Base-by-base conservation (phyloP, 2,888 invertebrate species). In the Watsonalla binaria region DNA sequence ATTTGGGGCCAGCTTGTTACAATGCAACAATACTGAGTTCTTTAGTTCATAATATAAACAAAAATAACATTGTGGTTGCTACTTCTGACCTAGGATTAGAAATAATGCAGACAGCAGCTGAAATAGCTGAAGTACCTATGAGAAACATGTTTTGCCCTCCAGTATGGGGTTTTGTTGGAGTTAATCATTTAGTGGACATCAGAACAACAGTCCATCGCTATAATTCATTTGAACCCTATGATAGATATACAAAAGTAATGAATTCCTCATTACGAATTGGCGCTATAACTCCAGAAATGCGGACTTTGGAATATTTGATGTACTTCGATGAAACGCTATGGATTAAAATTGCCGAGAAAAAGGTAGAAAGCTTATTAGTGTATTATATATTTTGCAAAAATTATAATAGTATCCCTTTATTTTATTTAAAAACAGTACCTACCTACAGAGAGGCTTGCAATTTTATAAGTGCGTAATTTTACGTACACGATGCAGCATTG, bases 151-250 rank as follows among this genome's bases (percentile, higher is more conserved):
- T 90, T 67, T 92, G 92, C 54, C 92, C 93, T 7, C 93, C 93
- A 37, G 93, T 94, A 6, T 94, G 93, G 93, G 94, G 94, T 7
- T 93, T 92, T 62, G 82, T 92, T 35, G 93, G 93, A 11, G 72
- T 92, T 24, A 92, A 92, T 65, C 87, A 91, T 42, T 84, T 92
- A 54, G 85, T 93, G 6, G 93, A 93, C 71, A 71, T 92, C 13
- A 78, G 76, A 54, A 92, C 89, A 46, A 91, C 91, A n/a, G 67
- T 92, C 51, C 92, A 92, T 63, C 89, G 84, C 67, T 91, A 90
- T 56, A 81, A 92, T 60, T 74, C 87, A 45, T 91, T 90, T 67
- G 76, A 86, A 58, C 92, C 93, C 0, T 92, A 90, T 62, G 74
- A 73, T 52, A 86, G 92, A 71, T 91, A 89, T 48, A 63, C 85